phyloP scores from a whole-genome alignment of 2,113 vertebrate species.

The Antechinus flavipes region DNA sequence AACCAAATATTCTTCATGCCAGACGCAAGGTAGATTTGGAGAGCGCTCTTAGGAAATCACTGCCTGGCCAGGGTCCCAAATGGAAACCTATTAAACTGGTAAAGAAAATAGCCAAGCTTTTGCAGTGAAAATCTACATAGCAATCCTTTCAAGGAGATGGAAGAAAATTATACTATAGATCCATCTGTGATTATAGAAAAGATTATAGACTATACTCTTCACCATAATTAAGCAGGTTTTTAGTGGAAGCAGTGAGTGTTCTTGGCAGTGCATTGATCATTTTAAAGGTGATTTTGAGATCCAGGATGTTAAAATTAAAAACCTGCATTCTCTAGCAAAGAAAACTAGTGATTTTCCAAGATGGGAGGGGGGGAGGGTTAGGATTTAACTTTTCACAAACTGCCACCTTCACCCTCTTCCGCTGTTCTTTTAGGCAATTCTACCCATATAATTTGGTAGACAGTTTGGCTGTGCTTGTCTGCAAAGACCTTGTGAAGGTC shows the following conservation, averaged over 20 bases:
- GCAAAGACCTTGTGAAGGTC: background rate
- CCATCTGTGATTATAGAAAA: slow-evolving; percentile 12
- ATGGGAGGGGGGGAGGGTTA: background rate
- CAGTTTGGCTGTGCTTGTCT: background rate
- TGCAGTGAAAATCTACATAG: background rate
- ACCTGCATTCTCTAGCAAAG: background rate
- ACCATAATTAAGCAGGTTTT: background rate
- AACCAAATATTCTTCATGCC: background rate
- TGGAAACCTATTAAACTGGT: fast-evolving
- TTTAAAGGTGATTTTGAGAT: slow-evolving; percentile 18
- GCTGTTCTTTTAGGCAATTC: no score
- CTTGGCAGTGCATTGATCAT: background rate
- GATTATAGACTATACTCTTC: background rate
- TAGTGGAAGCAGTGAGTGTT: background rate
- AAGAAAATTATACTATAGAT: background rate
- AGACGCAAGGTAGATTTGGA: fast-evolving
- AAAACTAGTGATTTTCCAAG: background rate
- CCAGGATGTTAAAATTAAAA: background rate
- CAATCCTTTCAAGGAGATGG: background rate
- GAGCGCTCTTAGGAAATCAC: background rate
- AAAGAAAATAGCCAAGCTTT: background rate
- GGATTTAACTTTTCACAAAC: background rate
- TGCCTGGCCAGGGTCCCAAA: background rate
- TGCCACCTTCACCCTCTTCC: background rate
- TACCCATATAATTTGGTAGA: background rate